Percentiles rank a stretch among this genome's conserved stretches.
Evolutionary conservation across 2,113 vertebrate genomes (phyloP).

Genomic region (Grantiella picta): DNA sequence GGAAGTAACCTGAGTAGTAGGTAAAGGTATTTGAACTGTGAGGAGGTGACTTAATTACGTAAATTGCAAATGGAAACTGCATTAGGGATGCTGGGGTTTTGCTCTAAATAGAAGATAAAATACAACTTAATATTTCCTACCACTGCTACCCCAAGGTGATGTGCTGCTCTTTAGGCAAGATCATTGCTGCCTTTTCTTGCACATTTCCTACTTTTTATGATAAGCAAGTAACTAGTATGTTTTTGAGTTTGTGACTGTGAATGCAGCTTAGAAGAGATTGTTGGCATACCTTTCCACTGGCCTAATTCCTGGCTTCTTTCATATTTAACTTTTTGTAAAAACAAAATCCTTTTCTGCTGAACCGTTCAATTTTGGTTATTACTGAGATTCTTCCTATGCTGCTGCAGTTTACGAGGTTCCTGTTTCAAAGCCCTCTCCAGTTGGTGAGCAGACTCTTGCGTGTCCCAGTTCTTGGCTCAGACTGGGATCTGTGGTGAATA

Average conservation of each 20-base stretch:
- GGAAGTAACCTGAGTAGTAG: background rate
- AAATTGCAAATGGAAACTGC: background rate
- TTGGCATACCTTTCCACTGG: background rate
- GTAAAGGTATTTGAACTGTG: background rate
- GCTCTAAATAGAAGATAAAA: background rate
- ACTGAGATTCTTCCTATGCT: background rate
- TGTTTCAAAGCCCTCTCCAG: background rate
- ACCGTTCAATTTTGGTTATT: fast-evolving
- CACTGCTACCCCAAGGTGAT: background rate
- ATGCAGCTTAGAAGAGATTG: background rate
- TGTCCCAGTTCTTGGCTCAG: background rate
- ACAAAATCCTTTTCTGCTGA: background rate
- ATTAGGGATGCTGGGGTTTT: background rate
- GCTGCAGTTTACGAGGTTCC: background rate
- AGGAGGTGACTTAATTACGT: background rate
- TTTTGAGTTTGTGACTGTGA: background rate
- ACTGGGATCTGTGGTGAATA: background rate
- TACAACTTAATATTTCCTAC: background rate
- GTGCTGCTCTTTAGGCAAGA: background rate
- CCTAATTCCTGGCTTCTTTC: background rate
- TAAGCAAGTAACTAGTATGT: background rate
- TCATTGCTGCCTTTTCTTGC: background rate
- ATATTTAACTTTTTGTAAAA: background rate
- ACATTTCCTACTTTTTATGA: background rate
- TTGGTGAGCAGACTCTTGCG: background rate